Evolutionary conservation across 64 coral and sea anemone species (phyloP).

Genomic region (Dendrophyllia cribrosa): DNA sequence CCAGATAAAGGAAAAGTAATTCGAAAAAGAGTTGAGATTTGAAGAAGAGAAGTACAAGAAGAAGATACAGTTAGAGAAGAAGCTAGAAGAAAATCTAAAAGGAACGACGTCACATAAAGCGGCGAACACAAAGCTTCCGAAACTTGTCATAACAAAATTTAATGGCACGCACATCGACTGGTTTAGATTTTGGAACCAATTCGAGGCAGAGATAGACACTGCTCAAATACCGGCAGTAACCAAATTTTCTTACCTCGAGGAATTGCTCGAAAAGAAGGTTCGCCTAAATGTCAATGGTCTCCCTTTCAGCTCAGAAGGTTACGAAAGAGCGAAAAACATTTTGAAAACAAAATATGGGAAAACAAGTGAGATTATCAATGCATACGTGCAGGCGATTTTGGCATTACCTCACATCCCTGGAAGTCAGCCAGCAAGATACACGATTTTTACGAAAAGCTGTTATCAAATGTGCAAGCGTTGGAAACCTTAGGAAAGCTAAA

Average conservation of each 20-base stretch:
- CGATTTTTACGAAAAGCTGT: no score
- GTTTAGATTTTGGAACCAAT: constrained; percentile 48
- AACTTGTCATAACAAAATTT: constrained; percentile 31
- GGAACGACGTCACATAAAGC: not conserved
- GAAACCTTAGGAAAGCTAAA: no score
- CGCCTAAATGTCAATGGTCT: not conserved
- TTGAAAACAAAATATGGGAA: not conserved
- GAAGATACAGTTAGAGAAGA: constrained; percentile 3
- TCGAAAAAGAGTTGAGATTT: not conserved
- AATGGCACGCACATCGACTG: constrained; percentile 63
- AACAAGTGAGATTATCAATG: not conserved
- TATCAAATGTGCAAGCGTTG: no score
- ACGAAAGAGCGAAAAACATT: not conserved
- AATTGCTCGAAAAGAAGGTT: constrained; percentile 56
- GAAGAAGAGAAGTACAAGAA: constrained; percentile 9
- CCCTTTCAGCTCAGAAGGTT: not conserved
- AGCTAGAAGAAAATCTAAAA: not conserved
- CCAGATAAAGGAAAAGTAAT: constrained; percentile 1
- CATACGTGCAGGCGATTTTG: not conserved
- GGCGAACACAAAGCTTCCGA: not conserved
- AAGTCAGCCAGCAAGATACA: no score
- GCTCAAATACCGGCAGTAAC: constrained; percentile 43
- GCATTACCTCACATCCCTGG: not conserved
- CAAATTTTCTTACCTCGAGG: constrained; percentile 75
- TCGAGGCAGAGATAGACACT: constrained; percentile 59